A percentile compares a stretch with the other conserved stretches of the same genome.
Conservation (phyloP, 1,140 invertebrate genomes). For the Diploscapter pachys region DNA sequence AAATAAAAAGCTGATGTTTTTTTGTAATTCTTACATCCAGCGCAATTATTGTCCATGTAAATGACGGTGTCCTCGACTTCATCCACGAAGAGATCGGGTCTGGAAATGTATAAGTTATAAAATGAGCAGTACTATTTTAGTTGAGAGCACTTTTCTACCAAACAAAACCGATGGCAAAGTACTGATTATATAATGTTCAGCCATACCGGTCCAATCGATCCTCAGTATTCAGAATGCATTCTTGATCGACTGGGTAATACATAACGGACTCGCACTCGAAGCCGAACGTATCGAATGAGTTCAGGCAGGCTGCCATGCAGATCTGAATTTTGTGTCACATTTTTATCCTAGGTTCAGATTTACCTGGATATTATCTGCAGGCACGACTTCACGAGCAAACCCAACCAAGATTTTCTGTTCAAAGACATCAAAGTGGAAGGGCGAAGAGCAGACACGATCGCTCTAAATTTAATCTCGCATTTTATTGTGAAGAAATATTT, state of each 20-base stretch:
- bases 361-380: constrained; percentile 49
- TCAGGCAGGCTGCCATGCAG: constrained; percentile 54
- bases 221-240: constrained; percentile 58
- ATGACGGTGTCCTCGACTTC: constrained; percentile 57
- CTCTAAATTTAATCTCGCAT: constrained; percentile 40
- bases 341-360: neutral
- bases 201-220: constrained; percentile 51
- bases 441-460: constrained; percentile 56
- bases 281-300: constrained; percentile 58
- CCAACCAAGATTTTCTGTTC: constrained; percentile 58
- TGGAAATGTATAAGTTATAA: too few species aligned
- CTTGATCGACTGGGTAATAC: constrained; percentile 44
- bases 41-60: constrained; percentile 59
- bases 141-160: too few species aligned
- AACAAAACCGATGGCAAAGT: too few species aligned
- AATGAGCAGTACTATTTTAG: too few species aligned
- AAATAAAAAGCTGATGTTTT: neutral
- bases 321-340: constrained; percentile 33
- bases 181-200: too few species aligned
- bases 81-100: constrained; percentile 57
- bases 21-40: constrained; percentile 47
- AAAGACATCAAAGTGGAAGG: constrained; percentile 58
- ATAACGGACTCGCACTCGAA: constrained; percentile 57
- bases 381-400: constrained; percentile 56
- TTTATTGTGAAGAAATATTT: neutral